Percentiles rank a stretch among this genome's conserved stretches.
These are phyloP conservation scores for Podarcis cretensis DNA, from an alignment of 2,113 vertebrate genomes.

Conservation along the genomic window DNA sequence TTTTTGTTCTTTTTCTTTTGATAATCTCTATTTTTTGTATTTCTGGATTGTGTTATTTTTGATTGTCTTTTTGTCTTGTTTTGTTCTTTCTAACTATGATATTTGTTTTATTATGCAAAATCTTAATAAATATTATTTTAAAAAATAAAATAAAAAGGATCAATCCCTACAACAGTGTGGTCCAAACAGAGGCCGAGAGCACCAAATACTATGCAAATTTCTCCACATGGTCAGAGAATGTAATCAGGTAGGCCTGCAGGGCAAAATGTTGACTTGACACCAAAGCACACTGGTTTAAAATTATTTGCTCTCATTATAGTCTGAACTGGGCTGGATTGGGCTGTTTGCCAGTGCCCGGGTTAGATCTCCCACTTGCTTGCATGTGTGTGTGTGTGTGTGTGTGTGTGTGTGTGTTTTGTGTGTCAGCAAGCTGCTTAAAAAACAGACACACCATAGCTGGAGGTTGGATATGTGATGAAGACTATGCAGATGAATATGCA, in stretches of 20 bases:
- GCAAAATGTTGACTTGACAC: neutral
- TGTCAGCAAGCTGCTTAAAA: neutral
- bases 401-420: neutral
- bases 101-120: no score
- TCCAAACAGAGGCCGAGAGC: neutral
- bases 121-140: no score
- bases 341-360: neutral
- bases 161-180: neutral
- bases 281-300: neutral
- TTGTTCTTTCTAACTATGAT: no score
- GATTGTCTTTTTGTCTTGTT: no score
- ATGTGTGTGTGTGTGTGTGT: no score
- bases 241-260: neutral
- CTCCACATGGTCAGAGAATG: neutral
- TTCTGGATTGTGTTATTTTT: no score
- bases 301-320: neutral
- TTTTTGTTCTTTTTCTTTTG: no score
- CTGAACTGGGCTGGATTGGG: neutral
- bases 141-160: neutral
- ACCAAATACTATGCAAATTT: accelerated
- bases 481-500: neutral
- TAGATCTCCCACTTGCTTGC: neutral
- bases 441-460: neutral
- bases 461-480: neutral
- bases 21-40: no score